Conservation (phyloP, 2,888 invertebrate species). For the Nomada hirtipes region DNA sequence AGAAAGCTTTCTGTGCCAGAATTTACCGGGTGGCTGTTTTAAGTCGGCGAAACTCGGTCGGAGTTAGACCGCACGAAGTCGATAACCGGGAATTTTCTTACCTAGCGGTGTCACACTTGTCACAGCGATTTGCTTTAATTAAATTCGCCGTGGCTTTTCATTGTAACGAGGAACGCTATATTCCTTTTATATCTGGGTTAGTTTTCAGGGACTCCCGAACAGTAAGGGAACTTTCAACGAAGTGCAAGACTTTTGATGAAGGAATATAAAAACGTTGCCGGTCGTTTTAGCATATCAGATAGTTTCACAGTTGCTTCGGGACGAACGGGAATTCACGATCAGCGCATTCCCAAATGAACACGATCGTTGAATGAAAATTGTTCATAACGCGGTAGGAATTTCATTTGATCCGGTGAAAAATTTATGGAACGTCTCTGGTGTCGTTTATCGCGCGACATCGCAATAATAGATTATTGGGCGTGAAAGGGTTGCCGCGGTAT, state of each 20-base stretch:
- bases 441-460: slow-evolving; percentile 28
- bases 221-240: no score
- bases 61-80: slow-evolving; percentile 33
- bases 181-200: not conserved
- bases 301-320: not conserved
- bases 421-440: slow-evolving; percentile 26
- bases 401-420: slow-evolving; percentile 23
- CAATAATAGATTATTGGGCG: slow-evolving; percentile 39
- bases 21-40: slow-evolving; percentile 48
- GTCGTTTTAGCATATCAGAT: not conserved
- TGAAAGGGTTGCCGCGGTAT: slow-evolving; percentile 29
- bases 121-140: not conserved
- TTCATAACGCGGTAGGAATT: slow-evolving; percentile 25
- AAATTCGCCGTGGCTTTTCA: not conserved
- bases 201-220: no score
- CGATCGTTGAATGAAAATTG: slow-evolving; percentile 30
- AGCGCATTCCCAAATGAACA: slow-evolving; percentile 19
- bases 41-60: slow-evolving; percentile 35
- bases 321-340: not conserved
- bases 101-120: slow-evolving; percentile 47
- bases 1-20: slow-evolving; percentile 57
- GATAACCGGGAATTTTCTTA: slow-evolving; percentile 63
- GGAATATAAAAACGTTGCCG: no score
- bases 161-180: not conserved
- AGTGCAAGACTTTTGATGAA: no score